Base-by-base conservation (phyloP, 2,888 invertebrate species). In the Acleris literana region DNA sequence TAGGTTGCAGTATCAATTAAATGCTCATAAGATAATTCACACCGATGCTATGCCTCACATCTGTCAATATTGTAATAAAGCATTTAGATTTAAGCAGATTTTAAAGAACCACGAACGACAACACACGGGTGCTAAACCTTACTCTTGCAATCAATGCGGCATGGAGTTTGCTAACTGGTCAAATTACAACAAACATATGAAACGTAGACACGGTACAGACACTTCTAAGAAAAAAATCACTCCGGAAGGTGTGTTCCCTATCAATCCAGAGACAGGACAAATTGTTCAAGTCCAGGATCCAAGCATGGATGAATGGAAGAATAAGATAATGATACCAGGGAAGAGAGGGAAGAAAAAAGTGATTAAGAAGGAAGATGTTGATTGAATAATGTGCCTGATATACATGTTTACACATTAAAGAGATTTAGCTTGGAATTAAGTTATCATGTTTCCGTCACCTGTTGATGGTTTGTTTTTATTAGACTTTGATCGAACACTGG, bases 121-220 rank as follows among this genome's bases (percentile, higher is more conserved):
- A 72, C 96, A 96, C 72, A 95, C 95, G 0, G 95, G 94, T 0
- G 95, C 95, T 46, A 93, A 96, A 43, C 96, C 96, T 0, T 96
- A 96, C 78, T 94, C 95, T 0, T 97, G 96, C 74, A 82, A 94
- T 44, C 94, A 95, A 70, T 97, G 96, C 76, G 94, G 95, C 63
- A 90, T 92, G 90, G 88, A 96, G 76, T 96, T 96, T 72, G 96
- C 96, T 0, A 96, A 96, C 79, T 96, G 96, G 96, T 96, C 96
- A 0, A 96, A 96, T 85, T 96, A 96, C 75, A 96, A 96, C 76
- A 96, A 96, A 74, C 96, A 96, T 78, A 96, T 96, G 95, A 96
- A 96, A 84, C 86, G 96, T 29, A 89, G 96, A 33, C 96, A 96
- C 70, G 94, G 94, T 44, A 93, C 76, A 0, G 89, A 90, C 51